A percentile compares a stretch with the other conserved stretches of the same genome.
Conservation (phyloP, 2,888 invertebrate genomes). For the Agonum fuliginosum region DNA sequence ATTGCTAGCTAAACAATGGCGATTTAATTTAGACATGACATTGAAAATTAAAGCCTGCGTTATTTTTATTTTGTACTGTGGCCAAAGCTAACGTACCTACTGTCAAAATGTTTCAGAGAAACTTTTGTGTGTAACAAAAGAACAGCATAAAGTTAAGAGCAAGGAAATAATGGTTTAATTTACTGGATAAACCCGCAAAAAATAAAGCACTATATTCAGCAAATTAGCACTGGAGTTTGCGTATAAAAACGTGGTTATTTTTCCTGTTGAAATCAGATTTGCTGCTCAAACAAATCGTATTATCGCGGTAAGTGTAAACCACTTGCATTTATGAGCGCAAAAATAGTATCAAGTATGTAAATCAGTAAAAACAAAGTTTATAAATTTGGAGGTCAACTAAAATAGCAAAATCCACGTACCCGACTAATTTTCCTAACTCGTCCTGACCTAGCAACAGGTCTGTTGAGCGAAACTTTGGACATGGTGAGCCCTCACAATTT, state of each 20-base stretch:
- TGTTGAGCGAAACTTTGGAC: slow-evolving; percentile 58
- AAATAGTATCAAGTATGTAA: neutral
- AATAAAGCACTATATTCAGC: no score
- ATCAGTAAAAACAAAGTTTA: slow-evolving; percentile 26
- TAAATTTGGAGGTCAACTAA: slow-evolving; percentile 15
- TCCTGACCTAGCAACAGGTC: slow-evolving; percentile 57
- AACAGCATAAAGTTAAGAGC: no score
- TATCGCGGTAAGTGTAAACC: neutral
- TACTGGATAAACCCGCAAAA: no score
- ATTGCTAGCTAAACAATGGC: slow-evolving; percentile 16
- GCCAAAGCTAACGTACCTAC: neutral
- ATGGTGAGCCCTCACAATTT: slow-evolving; percentile 13
- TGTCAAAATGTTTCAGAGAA: neutral
- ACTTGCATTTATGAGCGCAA: neutral
- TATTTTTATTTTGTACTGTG: slow-evolving; percentile 17
- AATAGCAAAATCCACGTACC: slow-evolving; percentile 63
- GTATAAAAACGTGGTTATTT: neutral
- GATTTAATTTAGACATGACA: slow-evolving; percentile 29
- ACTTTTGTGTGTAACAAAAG: no score
- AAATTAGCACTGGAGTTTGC: neutral
- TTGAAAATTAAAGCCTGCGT: slow-evolving; percentile 10
- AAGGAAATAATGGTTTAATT: no score
- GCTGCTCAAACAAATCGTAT: neutral
- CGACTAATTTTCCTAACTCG: slow-evolving; percentile 68
- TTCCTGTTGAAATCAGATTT: neutral